These are phyloP conservation scores for Ylistrum balloti DNA, from an alignment of 1,140 invertebrate genomes.

Conservation along the genomic window DNA sequence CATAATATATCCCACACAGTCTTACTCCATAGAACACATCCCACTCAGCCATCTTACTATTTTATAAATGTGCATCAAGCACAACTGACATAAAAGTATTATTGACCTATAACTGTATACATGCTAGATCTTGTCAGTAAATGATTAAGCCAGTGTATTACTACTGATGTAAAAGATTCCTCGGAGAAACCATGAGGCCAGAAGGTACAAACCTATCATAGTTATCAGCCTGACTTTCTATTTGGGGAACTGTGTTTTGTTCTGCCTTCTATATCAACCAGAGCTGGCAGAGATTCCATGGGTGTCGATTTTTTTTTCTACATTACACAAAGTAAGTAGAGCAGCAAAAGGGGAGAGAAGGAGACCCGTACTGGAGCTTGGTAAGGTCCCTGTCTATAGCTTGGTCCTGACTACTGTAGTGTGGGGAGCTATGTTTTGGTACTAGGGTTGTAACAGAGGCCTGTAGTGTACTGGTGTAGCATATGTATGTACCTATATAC, in stretches of 20 bases:
- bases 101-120: neutral
- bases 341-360: neutral
- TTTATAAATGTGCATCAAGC: neutral
- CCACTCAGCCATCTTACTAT: too few relatives aligned
- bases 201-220: neutral
- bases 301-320: neutral
- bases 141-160: neutral
- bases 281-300: neutral
- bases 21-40: too few relatives aligned
- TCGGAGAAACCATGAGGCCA: neutral
- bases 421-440: neutral
- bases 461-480: neutral
- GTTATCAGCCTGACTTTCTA: neutral
- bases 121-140: neutral
- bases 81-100: neutral
- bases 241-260: neutral
- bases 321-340: neutral
- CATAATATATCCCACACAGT: too few relatives aligned
- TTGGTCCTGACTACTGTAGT: neutral
- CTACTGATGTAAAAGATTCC: neutral
- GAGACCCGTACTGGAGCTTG: neutral
- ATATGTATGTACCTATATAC: conserved; percentile 19
- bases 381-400: neutral
- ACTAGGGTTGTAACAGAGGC: neutral
- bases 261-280: neutral